These are phyloP conservation scores for Cosmorhoe ocellata DNA, from an alignment of 2,888 invertebrate genomes.

Conservation along the genomic window DNA sequence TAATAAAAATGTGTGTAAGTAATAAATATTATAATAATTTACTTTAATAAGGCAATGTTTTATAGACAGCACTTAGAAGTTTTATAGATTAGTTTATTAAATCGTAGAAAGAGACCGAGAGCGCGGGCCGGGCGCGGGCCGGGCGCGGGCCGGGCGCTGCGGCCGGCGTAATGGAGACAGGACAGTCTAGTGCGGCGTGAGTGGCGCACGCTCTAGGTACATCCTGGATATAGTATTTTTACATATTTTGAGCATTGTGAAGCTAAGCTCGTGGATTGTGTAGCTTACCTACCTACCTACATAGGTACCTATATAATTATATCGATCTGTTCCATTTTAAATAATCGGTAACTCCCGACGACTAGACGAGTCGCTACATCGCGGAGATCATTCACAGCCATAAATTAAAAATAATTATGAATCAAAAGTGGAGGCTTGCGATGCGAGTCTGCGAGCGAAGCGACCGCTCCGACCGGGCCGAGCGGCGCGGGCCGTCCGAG, in stretches of 20 bases:
- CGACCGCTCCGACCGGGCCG: too few species aligned
- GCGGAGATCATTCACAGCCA: conserved; percentile 48
- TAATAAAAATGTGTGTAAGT: conserved; percentile 49
- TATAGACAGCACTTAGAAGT: conserved; percentile 63
- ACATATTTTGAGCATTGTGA: conserved; percentile 59
- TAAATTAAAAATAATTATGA: conserved; percentile 32
- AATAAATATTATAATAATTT: too few species aligned
- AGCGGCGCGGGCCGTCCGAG: too few species aligned
- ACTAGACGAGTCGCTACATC: conserved; percentile 18
- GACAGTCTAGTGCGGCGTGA: background rate
- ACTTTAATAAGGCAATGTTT: conserved; percentile 71
- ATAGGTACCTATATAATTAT: conserved; percentile 44
- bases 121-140: too few species aligned
- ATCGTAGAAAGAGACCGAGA: conserved; percentile 27
- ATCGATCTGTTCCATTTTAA: conserved; percentile 45
- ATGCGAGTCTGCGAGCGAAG: too few species aligned
- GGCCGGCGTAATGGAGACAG: background rate
- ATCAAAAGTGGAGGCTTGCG: too few species aligned
- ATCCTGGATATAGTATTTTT: background rate
- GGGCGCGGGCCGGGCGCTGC: background rate
- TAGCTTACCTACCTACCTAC: conserved; percentile 56
- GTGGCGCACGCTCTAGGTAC: background rate
- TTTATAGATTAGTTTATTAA: conserved; percentile 36
- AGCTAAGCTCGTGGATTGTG: conserved; percentile 68
- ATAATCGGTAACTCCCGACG: conserved; percentile 21